Conservation (phyloP, 2,797 vertebrate species). For the Tachyglossus aculeatus region DNA sequence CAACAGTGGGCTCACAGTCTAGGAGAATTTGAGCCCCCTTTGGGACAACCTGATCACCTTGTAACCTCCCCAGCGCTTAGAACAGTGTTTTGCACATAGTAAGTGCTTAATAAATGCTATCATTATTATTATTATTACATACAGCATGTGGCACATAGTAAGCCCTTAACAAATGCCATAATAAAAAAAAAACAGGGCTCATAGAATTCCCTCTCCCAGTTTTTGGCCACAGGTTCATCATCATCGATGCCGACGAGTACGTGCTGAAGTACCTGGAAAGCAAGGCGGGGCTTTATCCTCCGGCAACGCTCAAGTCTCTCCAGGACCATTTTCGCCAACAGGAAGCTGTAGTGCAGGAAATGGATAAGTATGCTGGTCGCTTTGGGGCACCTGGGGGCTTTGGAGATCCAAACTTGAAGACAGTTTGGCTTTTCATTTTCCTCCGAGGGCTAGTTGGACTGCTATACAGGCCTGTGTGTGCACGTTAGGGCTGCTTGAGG, state of each 20-base stretch:
- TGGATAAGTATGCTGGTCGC: constrained; percentile 57
- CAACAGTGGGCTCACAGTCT: too few relatives aligned
- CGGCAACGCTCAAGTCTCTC: constrained; percentile 78
- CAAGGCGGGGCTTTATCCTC: constrained; percentile 75
- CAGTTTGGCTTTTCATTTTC: neutral
- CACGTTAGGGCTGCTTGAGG: too few relatives aligned
- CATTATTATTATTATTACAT: too few relatives aligned
- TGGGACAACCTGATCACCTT: too few relatives aligned
- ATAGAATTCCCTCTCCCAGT: constrained; percentile 70
- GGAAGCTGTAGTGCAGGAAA: constrained; percentile 21
- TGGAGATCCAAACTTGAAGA: neutral
- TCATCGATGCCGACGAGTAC: constrained; percentile 82
- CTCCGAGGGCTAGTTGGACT: neutral
- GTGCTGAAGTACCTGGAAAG: constrained; percentile 87
- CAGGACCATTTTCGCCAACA: constrained; percentile 55
- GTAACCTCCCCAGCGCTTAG: too few relatives aligned
- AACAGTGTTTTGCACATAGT: too few relatives aligned
- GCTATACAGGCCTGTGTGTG: too few relatives aligned
- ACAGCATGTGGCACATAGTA: too few relatives aligned
- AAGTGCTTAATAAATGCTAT: too few relatives aligned
- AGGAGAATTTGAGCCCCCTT: too few relatives aligned
- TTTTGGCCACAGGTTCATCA: constrained; percentile 85
- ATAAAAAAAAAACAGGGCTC: too few relatives aligned
- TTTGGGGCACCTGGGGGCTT: neutral
- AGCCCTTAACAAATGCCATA: too few relatives aligned